phyloP scores from a whole-genome alignment of 1,140 invertebrate genomes.

The Lycorma delicatula region DNA sequence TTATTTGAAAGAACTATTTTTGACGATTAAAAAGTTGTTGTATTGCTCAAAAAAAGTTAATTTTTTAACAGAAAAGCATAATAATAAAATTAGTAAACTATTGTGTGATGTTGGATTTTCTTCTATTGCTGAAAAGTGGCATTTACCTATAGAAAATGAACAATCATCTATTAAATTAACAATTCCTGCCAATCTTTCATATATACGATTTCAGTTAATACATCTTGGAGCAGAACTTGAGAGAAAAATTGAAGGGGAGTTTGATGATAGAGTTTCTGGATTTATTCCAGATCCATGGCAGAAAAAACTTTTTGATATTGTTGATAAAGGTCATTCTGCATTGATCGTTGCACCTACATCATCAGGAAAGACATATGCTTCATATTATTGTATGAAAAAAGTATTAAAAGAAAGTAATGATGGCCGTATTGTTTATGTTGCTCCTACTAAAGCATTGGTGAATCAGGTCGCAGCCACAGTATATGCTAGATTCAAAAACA shows the following conservation, averaged over 20 bases:
- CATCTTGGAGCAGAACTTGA: conserved; percentile 21
- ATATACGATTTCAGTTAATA: conserved; percentile 21
- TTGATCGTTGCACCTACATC: conserved; percentile 27
- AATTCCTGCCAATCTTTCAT: conserved; percentile 7
- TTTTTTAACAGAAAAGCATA: not conserved
- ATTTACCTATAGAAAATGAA: conserved; percentile 8
- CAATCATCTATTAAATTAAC: not conserved
- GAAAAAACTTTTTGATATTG: conserved; percentile 20
- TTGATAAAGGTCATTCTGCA: conserved; percentile 24
- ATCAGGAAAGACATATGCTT: conserved; percentile 29
- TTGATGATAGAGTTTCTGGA: conserved; percentile 20
- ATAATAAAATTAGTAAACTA: conserved; percentile 6
- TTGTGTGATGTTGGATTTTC: conserved; percentile 18
- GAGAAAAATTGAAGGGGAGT: not conserved
- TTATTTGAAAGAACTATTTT: conserved; percentile 8
- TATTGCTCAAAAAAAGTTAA: not conserved
- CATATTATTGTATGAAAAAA: conserved; percentile 28
- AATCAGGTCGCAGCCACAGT: conserved; percentile 27
- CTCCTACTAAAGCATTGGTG: conserved; percentile 27
- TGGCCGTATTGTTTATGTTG: conserved; percentile 26
- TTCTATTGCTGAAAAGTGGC: conserved; percentile 15
- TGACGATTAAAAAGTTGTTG: conserved; percentile 3
- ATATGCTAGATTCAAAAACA: conserved; percentile 25
- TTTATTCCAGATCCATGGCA: conserved; percentile 28
- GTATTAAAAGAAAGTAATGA: conserved; percentile 22